Evolutionary conservation across 2,113 vertebrate species (phyloP).

Genomic region (Balaenoptera acutorostrata): DNA sequence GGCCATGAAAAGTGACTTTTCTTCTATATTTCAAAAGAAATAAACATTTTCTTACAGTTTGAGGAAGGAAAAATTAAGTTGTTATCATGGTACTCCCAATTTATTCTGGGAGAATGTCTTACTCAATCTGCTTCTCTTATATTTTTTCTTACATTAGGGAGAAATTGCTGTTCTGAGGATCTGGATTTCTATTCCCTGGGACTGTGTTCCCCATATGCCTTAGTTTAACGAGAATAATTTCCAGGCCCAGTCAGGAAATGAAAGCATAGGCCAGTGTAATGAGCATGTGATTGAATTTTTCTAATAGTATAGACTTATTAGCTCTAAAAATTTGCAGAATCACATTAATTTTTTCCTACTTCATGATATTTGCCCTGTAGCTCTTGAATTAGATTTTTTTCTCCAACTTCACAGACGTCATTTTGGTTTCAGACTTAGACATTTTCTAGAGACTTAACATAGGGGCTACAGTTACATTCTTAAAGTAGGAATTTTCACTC

Average conservation of each 20-base stretch:
- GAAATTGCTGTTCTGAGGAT: conserved; percentile 7
- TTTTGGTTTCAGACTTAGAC: conserved; percentile 41
- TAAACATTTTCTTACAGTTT: not conserved
- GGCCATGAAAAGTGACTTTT: not conserved
- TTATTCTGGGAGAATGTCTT: not conserved
- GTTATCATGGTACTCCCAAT: not conserved
- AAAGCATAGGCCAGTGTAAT: not conserved
- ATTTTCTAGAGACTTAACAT: not conserved
- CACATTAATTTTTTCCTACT: conserved; percentile 15
- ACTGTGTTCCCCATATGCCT: not conserved
- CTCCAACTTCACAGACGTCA: conserved; percentile 23
- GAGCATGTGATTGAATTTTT: conserved; percentile 31
- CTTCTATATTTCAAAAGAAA: conserved; percentile 4
- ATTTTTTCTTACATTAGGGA: not conserved
- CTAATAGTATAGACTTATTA: conserved; percentile 23
- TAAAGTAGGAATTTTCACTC: not conserved
- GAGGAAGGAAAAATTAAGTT: not conserved
- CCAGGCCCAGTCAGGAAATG: not conserved
- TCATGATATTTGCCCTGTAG: conserved; percentile 42
- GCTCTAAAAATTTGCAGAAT: conserved; percentile 41
- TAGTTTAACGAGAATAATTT: conserved; percentile 49
- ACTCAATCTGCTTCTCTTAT: not conserved
- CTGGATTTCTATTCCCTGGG: not conserved
- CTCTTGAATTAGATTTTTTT: conserved; percentile 23
- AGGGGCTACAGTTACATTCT: not conserved